A percentile compares a stretch with the other conserved stretches of the same genome.
Conservation (phyloP, 2,888 invertebrate species). For the Nebria brevicollis region DNA sequence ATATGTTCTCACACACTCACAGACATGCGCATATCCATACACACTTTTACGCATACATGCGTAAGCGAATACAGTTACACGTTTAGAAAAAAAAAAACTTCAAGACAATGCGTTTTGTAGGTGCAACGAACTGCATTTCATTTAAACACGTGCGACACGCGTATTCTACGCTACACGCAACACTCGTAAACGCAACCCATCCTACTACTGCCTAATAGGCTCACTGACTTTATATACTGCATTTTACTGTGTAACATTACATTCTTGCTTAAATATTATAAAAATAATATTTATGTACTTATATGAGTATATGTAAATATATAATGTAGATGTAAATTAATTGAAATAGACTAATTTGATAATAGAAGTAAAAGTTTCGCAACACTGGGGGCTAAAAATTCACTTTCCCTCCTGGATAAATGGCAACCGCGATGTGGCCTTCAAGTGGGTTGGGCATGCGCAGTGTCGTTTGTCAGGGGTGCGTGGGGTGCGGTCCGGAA, state of each 20-base stretch:
- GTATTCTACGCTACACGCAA: not conserved
- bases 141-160: slow-evolving; percentile 4
- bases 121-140: slow-evolving; percentile 42
- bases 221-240: not conserved
- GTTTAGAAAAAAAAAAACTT: not conserved
- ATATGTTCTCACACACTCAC: not conserved
- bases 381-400: not conserved
- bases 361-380: slow-evolving; percentile 2
- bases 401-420: not conserved
- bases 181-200: not conserved
- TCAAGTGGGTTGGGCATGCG: slow-evolving; percentile 14
- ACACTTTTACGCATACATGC: slow-evolving; percentile 2
- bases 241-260: slow-evolving; percentile 27
- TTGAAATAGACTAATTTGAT: not conserved
- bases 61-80: not conserved
- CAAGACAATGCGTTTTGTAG: slow-evolving; percentile 8
- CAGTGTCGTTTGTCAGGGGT: not conserved
- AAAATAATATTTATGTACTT: not conserved
- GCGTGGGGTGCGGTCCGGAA: slow-evolving; percentile 5
- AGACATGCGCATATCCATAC: not conserved
- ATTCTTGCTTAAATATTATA: not conserved
- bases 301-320: slow-evolving; percentile 12
- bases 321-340: not conserved
- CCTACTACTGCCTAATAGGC: not conserved
- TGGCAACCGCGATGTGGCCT: slow-evolving; percentile 15